Base-by-base conservation (phyloP, 2,888 invertebrate species). In the Eudemis profundana region DNA sequence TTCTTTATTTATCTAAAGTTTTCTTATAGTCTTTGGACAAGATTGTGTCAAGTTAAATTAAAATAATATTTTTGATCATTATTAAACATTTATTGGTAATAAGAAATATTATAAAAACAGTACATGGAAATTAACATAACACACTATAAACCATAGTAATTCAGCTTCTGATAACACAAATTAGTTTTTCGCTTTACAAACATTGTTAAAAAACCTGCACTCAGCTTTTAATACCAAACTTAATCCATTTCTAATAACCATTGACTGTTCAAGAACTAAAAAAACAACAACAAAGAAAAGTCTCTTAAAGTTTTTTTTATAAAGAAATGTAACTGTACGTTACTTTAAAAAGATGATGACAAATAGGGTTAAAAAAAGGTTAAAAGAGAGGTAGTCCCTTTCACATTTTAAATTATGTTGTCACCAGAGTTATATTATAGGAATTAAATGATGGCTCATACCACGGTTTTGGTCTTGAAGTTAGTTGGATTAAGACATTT, bases 361-460 rank as follows among this genome's bases (percentile, higher is more conserved):
- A 76, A 75, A 74, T 74, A 66, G 56, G 74, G 70, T n/a, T 2
- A 77, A 73, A 75, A 74, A 71, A 68, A 66, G 44, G 64, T 66
- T 74, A 70, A 72, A 70, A 72, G 15, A 71, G 56, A 62, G 70
- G 70, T 74, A 67, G 78, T n/a, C 83, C 84, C 84, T 82, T 81
- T 76, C 72, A 71, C 68, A 76, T 76, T 79, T 72, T 69, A 78
- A 80, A 83, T 85, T 81, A 85, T 82, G 80, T 78, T 83, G 79
- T 84, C 81, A 73, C 74, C 77, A 65, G 44, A 50, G 57, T 47
- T 77, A 80, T 80, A 78, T 47, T 77, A 80, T 80, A 78, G 77
- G 83, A 84, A 83, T 83, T 80, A 80, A 81, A 83, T 83, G 78
- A 76, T 77, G 68, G 63, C 38, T 59, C 23, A 8, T 56, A 29